phyloP scores from a whole-genome alignment of 2,797 vertebrate genomes.

The Diplodus sargus region DNA sequence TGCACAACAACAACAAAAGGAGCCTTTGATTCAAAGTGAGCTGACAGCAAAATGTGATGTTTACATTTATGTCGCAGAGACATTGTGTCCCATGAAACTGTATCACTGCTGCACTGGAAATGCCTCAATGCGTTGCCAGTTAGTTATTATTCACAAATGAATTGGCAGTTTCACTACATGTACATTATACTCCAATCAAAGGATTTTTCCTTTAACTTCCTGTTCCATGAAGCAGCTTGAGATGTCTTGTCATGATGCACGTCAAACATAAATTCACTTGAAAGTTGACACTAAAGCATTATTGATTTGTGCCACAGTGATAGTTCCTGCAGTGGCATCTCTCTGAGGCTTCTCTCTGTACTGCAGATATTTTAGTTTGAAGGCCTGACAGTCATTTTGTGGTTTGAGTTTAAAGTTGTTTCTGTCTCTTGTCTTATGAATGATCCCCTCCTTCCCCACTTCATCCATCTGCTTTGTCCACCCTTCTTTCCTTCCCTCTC shows the following conservation, averaged over 20 bases:
- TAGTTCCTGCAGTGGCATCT: conserved; percentile 6
- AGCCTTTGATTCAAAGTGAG: conserved; percentile 4
- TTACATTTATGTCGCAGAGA: background rate
- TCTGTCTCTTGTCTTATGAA: conserved; percentile 8
- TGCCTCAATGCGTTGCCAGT: background rate
- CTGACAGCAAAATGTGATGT: background rate
- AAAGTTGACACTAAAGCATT: conserved; percentile 38
- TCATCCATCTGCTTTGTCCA: background rate
- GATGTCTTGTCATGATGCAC: conserved; percentile 17
- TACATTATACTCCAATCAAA: background rate
- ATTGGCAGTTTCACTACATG: background rate
- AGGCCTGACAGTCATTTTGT: conserved; percentile 27
- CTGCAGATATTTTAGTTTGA: conserved; percentile 32
- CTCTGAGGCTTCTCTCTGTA: conserved; percentile 5
- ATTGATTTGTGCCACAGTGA: conserved; percentile 40
- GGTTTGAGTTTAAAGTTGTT: conserved; percentile 26
- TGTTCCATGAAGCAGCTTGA: background rate
- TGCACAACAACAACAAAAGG: background rate
- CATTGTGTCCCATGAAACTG: background rate
- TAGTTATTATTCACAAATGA: background rate
- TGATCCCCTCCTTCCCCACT: background rate
- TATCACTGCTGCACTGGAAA: background rate
- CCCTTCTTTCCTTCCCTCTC: background rate
- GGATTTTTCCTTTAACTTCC: conserved; percentile 10
- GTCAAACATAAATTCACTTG: conserved; percentile 45